These are phyloP conservation scores for Cryptomyrus ogoouensis DNA, from an alignment of 2,113 vertebrate species.

Conservation along the genomic window DNA sequence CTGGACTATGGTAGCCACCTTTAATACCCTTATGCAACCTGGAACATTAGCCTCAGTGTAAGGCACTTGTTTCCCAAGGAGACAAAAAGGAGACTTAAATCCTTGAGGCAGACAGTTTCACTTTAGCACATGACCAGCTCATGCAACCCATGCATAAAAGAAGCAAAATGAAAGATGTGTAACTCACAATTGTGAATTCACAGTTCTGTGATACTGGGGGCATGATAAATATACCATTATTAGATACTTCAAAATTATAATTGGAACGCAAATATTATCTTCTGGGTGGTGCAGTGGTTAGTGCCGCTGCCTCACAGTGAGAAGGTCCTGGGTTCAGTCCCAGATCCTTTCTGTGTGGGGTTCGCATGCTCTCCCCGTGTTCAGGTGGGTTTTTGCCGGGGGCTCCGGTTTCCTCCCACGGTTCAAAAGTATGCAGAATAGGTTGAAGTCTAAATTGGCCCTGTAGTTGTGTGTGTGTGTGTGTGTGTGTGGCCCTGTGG, in stretches of 20 bases:
- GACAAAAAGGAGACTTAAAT: conserved; percentile 38
- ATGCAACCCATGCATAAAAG: conserved; percentile 33
- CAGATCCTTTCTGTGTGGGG: no score
- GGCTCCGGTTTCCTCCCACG: no score
- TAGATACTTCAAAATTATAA: background rate
- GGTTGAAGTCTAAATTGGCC: no score
- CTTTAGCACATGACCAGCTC: conserved; percentile 30
- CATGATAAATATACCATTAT: background rate
- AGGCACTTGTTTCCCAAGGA: background rate
- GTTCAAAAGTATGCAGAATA: no score
- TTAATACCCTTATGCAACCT: conserved; percentile 24
- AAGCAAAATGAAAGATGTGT: conserved; percentile 33
- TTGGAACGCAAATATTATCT: background rate
- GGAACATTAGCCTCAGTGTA: conserved; percentile 9
- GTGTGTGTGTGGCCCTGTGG: no score
- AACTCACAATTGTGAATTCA: background rate
- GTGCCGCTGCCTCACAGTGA: no score
- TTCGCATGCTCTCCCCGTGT: no score
- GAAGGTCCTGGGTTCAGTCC: no score
- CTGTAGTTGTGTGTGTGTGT: no score
- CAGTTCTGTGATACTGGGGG: background rate
- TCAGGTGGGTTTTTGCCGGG: no score
- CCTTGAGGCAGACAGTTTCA: background rate
- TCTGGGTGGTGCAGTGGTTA: background rate
- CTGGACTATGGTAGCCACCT: background rate